Evolutionary conservation across 2,113 vertebrate genomes (phyloP), one percentile per base, ranked within the genome.

Genomic region (Tricholaema leucomelas): DNA sequence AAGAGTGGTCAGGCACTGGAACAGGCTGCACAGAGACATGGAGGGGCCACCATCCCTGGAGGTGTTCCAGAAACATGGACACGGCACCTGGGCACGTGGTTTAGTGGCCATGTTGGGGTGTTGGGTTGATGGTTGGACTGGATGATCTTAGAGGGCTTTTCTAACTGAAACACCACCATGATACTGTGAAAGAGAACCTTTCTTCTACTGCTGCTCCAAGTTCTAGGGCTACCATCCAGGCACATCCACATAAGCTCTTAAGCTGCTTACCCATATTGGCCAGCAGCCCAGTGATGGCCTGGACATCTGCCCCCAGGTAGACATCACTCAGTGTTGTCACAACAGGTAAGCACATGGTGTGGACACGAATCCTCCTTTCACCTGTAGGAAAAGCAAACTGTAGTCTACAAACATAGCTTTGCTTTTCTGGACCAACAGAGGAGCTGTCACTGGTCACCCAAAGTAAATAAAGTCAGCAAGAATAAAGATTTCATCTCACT

Each of bases 301-400:
- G 99, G 64, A 99, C 98, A 55, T 99, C 99, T 44, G 99, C 99
- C 80, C 99, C 99, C 31, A 99, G 97, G 94, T 99, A 99, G 85
- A 99, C 96, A 77, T 99, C 99, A 1, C 98, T 98, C 94, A 99
- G 92, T 8, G 98, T 98, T 59, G 98, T 98, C 75, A 99, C 99
- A 71, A 99, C 99, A 19, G 99, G 99, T 58, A 99, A 98, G 97
- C 99, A 99, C 97, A 99, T 95, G 1, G 99, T 99, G 97, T 99
- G 99, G 76, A 99, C 99, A 52, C 99, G 98, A 87, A 99, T 99
- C 88, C 99, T 97, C 77, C 99, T 97, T 96, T 99, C 99, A 36
- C 99, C 99, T 99, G 96, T 30, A 54, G 36, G 54, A 35, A 73
- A 73, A 91, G 44, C 36, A 58, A 65, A 23, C 21, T 19, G 3